phyloP scores from a whole-genome alignment of 1,140 invertebrate species.

The Anastrepha ludens region DNA sequence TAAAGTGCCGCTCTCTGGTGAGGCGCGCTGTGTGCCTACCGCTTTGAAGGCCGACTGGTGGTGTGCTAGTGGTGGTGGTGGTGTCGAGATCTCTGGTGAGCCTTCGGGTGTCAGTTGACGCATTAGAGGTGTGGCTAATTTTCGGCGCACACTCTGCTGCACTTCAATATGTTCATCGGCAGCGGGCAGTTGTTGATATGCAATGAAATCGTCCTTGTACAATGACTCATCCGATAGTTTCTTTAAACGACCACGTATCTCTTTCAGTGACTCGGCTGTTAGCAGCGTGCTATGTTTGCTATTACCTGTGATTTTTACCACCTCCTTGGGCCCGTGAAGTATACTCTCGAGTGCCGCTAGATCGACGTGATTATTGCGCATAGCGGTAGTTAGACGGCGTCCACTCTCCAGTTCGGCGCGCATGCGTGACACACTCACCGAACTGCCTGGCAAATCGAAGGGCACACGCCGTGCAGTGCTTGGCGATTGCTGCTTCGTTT shows the following conservation, averaged over 20 bases:
- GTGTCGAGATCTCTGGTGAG: constrained; percentile 59
- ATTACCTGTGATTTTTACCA: constrained; percentile 53
- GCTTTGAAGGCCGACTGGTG: constrained; percentile 62
- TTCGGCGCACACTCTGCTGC: constrained; percentile 14
- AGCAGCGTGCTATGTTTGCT: constrained; percentile 74
- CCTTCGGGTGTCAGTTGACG: constrained; percentile 28
- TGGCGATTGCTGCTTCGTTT: constrained; percentile 55
- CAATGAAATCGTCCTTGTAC: constrained; percentile 70
- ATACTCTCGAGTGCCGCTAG: constrained; percentile 75
- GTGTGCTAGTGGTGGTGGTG: constrained; percentile 4
- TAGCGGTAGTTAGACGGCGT: constrained; percentile 74
- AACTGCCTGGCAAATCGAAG: constrained; percentile 76
- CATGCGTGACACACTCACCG: constrained; percentile 75
- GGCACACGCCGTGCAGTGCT: constrained; percentile 63
- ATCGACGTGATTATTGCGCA: constrained; percentile 75
- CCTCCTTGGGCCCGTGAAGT: constrained; percentile 71
- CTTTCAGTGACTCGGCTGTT: constrained; percentile 78
- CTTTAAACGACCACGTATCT: constrained; percentile 76
- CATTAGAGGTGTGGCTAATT: not conserved
- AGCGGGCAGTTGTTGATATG: constrained; percentile 58
- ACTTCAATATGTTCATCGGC: constrained; percentile 61
- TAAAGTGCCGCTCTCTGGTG: not conserved
- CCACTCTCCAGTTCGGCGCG: constrained; percentile 76
- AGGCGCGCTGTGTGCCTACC: constrained; percentile 52
- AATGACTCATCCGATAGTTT: constrained; percentile 74